Conservation (phyloP, 1,140 invertebrate species). For the Carposina sasakii region DNA sequence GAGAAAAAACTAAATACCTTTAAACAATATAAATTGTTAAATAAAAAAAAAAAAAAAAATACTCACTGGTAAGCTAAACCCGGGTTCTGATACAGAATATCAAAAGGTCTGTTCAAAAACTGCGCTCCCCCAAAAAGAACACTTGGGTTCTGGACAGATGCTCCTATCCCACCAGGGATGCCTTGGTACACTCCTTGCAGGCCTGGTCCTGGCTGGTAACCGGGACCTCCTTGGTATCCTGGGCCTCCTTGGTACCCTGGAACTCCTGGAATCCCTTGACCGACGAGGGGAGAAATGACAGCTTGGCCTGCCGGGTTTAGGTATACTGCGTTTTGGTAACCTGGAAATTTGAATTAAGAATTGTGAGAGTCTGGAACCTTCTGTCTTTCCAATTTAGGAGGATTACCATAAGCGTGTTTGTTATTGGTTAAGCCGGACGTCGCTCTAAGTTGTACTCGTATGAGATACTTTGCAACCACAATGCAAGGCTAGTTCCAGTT, state of each 20-base stretch:
- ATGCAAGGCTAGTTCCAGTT: no score
- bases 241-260: background rate
- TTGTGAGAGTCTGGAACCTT: no score
- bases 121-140: no score
- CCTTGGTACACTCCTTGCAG: background rate
- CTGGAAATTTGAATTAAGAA: slow-evolving; percentile 24
- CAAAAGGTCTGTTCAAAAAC: slow-evolving; percentile 28
- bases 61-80: slow-evolving; percentile 38
- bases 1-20: no score
- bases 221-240: background rate
- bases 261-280: background rate
- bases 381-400: no score
- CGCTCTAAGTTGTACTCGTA: no score
- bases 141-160: no score
- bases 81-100: slow-evolving; percentile 35
- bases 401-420: no score
- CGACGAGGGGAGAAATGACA: slow-evolving; percentile 25
- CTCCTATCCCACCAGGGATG: no score
- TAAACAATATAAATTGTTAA: no score
- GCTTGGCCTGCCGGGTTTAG: slow-evolving; percentile 37
- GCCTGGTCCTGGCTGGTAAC: background rate
- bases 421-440: no score
- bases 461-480: no score
- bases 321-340: slow-evolving; percentile 47
- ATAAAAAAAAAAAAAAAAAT: background rate